Evolutionary conservation across 2,113 vertebrate genomes (phyloP), one percentile per base, ranked within the genome.

Genomic region (Callocephalon fimbriatum): DNA sequence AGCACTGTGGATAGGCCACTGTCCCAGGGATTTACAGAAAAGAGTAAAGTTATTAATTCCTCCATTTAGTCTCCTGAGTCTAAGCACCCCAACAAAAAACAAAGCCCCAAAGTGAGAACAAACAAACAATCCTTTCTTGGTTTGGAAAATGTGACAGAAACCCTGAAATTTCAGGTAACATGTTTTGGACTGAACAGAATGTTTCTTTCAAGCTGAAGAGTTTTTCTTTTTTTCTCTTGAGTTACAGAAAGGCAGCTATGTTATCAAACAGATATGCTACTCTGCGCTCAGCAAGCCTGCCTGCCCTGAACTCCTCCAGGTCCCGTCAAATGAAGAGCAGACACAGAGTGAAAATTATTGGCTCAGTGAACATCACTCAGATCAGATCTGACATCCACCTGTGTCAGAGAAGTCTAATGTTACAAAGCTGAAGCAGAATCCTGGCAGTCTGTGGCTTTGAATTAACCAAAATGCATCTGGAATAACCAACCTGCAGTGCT

Each of bases 261-360:
- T 87, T 95, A 96, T 91, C 83, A 93, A 93, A 96, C 47, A 97
- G 83, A 44, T 94, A 72, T 5, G 22, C 26, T 87, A 51, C 86
- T 95, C 87, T 65, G 29, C 0, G 2, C 89, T 89, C 86, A 93
- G 89, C 80, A 91, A 91, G 72, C 23, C 84, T 94, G 42, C 38
- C 63, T 94, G 86, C 91, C 73, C 73, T 87, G 65, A 93, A 27
- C 65, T 93, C 65, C 86, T 96, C 35, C 75, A 91, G 76, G 79
- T 96, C 80, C 86, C 3, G 0, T 81, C 70, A 95, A 90, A 82
- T 88, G 86, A 29, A 88, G 44, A 75, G 65, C 68, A 91, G 86
- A 19, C 15, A 16, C 72, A 83, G 75, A 92, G 35, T 78, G 42
- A 89, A 92, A 96, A 92, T 93, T 88, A 82, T 89, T 88, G 88